Evolutionary conservation across 2,888 invertebrate species (phyloP).

Genomic region (Synergus umbraculus): DNA sequence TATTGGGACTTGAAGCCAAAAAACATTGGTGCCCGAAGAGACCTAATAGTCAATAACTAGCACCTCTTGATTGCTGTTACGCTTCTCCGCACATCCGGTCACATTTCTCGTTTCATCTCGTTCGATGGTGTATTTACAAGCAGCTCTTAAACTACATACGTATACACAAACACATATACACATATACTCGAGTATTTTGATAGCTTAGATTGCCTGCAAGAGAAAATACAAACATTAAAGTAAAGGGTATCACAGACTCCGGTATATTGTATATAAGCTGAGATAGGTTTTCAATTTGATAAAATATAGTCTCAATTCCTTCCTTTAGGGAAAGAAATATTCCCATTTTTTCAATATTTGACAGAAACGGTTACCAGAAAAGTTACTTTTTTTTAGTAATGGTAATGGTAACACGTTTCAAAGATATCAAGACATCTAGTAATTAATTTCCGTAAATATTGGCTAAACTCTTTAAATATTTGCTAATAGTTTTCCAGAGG

Average conservation of each 20-base stretch:
- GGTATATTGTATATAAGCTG: background rate
- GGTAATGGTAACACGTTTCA: too few species aligned
- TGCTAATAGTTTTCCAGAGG: too few species aligned
- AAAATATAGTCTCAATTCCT: background rate
- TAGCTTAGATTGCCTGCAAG: conserved; percentile 26
- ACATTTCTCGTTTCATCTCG: conserved; percentile 36
- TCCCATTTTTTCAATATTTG: conserved; percentile 44
- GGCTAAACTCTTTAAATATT: too few species aligned
- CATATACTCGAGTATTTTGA: background rate
- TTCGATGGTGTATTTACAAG: conserved; percentile 32
- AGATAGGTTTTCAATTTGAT: conserved; percentile 3
- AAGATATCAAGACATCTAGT: too few species aligned
- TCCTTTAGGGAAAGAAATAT: conserved; percentile 40
- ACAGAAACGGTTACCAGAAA: too few species aligned
- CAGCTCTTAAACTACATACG: background rate
- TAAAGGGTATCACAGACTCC: background rate
- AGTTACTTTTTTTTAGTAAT: too few species aligned
- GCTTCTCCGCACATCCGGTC: conserved; percentile 34
- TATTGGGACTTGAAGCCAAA: conserved; percentile 32
- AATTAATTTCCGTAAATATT: too few species aligned
- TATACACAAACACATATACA: background rate
- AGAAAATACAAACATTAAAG: conserved; percentile 30
- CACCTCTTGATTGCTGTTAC: conserved; percentile 29
- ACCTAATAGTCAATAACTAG: conserved; percentile 39
- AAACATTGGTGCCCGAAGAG: conserved; percentile 23